Evolutionary conservation across 1,140 invertebrate species (phyloP), one percentile per base, ranked within the genome.

Genomic region (Mactra quadrangularis): DNA sequence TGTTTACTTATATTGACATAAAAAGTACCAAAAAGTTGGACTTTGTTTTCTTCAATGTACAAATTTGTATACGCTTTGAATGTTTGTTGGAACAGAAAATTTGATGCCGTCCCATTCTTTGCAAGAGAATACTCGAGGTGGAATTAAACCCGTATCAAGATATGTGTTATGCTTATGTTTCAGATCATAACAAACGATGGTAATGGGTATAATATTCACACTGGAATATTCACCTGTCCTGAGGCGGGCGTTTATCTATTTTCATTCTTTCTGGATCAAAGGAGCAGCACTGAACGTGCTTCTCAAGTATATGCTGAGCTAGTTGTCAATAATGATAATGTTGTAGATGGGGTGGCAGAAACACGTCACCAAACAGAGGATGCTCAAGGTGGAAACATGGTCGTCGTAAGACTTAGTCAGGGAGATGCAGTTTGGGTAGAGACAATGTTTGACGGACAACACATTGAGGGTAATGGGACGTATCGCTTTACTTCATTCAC

Each of bases 171-270:
- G n/a, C n/a, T 17, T 53, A 53, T 53, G 31, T 57, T 27, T 22
- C n/a, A 60, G 57, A 27, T 2, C n/a, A n/a, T n/a, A n/a, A n/a
- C n/a, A n/a, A n/a, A n/a, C n/a, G n/a, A n/a, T n/a, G n/a, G n/a
- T n/a, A 60, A 19, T 35, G 57, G 57, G 2, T 60, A 60, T 27
- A 60, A 60, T 27, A 35, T 13, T 4, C 25, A 60, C 19, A 31
- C 57, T 11, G 57, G 57, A 3, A 27, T 60, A 3, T 60, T 60
- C 27, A 60, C 57, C n/a, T n/a, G n/a, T n/a, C n/a, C n/a, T n/a
- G n/a, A n/a, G n/a, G n/a, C n/a, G n/a, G n/a, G n/a, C n/a, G 31
- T 60, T n/a, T 60, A 60, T 19, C 57, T 60, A 27, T 60, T 60
- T 19, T 6, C 27, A 2, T 60, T 60, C 57, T 31, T 60, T 11